Evolutionary conservation across 1,140 invertebrate species (phyloP), one percentile per base, ranked within the genome.

Genomic region (Telenomus remus): DNA sequence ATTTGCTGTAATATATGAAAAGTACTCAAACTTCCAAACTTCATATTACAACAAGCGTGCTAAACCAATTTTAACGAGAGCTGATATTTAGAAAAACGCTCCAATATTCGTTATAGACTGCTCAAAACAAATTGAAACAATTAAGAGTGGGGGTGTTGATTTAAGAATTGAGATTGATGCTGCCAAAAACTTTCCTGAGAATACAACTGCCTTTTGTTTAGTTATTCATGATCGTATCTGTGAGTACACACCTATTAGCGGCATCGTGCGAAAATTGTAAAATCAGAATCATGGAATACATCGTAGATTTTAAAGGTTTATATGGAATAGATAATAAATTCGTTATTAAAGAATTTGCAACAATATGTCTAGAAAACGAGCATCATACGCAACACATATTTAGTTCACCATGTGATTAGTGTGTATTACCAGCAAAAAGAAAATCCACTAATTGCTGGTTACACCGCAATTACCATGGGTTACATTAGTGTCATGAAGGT

Each of bases 1-100:
- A 13, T 82, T 70, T 48, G 48, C 77, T n/a, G 1, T 77, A 11
- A 61, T 82, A 0, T 85, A 84, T 60, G 64, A 82, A 46, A 80
- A 79, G 63, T 82, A 76, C 63, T 6, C 43, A 8, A 76, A 82
- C 44, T 85, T 84, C 60, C 70, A 76, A 79, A 42, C 37, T 46
- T 47, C 76, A 64, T 85, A 84, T 68, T 82, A 85, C 46, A 55
- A 39, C 0, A 75, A 74, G 69, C 64, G 78, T 39, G 1, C 37
- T 11, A n/a, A 39, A 39, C 9, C 37, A 4, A 4, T 39, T 2
- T 11, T 39, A 39, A 11, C 37, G 9, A 9, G 37, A 11, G 37
- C 3, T 39, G 13, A 47, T 3, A 16, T 47, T 16, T 4, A 16
- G 5, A 47, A 16, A 3, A 13, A 56, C 0, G n/a, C 19, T 33